These are phyloP conservation scores for Engystomops pustulosus DNA, from an alignment of 2,113 vertebrate species.

Conservation along the genomic window DNA sequence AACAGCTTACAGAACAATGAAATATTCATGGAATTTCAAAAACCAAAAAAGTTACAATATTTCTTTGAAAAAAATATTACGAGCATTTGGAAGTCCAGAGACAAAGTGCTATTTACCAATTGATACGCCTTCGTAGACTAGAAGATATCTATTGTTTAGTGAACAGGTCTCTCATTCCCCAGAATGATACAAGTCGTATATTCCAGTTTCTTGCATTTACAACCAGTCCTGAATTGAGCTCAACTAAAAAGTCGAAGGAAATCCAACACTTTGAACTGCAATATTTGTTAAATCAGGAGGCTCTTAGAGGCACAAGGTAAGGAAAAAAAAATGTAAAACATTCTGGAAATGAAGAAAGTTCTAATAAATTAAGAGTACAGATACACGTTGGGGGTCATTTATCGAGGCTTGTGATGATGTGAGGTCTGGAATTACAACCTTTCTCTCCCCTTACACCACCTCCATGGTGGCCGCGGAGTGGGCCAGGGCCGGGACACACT, in stretches of 20 bases:
- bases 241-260: slow-evolving; percentile 4
- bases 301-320: slow-evolving; percentile 48
- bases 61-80: slow-evolving; percentile 28
- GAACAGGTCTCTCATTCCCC: slow-evolving; percentile 16
- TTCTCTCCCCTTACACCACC: too few species aligned
- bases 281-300: slow-evolving; percentile 26
- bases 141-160: slow-evolving; percentile 17
- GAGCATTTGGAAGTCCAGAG: slow-evolving; percentile 47
- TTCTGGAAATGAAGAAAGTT: not conserved
- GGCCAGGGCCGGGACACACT: too few species aligned
- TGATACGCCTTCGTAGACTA: not conserved
- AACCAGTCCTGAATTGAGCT: slow-evolving; percentile 35
- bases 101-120: slow-evolving; percentile 54
- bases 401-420: too few species aligned
- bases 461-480: too few species aligned
- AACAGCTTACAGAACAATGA: slow-evolving; percentile 16
- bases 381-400: too few species aligned
- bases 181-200: slow-evolving; percentile 22
- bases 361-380: too few species aligned
- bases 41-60: slow-evolving; percentile 8
- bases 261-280: slow-evolving; percentile 7
- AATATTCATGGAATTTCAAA: slow-evolving; percentile 18
- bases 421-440: too few species aligned
- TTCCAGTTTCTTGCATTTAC: slow-evolving; percentile 26
- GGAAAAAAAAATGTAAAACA: not conserved